Conservation (phyloP, 1,140 invertebrate genomes). For the Leptonema lineaticorne region DNA sequence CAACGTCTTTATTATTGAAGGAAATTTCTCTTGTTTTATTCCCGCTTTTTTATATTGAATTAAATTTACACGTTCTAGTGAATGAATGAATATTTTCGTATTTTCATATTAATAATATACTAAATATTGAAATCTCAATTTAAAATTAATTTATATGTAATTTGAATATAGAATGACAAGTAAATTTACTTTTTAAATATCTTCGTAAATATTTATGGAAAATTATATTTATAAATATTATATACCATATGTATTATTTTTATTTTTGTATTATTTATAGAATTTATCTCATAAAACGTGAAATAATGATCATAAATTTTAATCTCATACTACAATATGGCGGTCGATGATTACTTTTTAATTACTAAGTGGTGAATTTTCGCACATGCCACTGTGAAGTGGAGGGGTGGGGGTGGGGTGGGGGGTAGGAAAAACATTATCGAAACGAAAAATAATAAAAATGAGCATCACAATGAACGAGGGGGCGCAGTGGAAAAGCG, state of each 20-base stretch:
- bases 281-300: no score
- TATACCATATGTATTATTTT: neutral
- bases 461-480: no score
- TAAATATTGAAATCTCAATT: neutral
- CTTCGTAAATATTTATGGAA: neutral
- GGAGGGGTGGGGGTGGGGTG: no score
- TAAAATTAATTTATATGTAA: neutral
- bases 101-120: neutral
- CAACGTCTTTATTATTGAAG: no score
- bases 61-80: no score
- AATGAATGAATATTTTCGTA: neutral
- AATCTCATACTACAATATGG: neutral
- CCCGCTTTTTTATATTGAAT: no score
- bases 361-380: constrained; percentile 5
- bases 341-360: constrained; percentile 14
- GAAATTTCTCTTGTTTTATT: no score
- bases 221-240: neutral
- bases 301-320: no score
- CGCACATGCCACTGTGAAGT: neutral
- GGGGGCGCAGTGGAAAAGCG: neutral
- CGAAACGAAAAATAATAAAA: no score
- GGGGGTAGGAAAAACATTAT: no score
- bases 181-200: neutral
- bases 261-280: neutral
- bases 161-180: neutral